These are phyloP conservation scores for Rattus norvegicus DNA, from an alignment of 2,113 vertebrate species.

Conservation along the genomic window DNA sequence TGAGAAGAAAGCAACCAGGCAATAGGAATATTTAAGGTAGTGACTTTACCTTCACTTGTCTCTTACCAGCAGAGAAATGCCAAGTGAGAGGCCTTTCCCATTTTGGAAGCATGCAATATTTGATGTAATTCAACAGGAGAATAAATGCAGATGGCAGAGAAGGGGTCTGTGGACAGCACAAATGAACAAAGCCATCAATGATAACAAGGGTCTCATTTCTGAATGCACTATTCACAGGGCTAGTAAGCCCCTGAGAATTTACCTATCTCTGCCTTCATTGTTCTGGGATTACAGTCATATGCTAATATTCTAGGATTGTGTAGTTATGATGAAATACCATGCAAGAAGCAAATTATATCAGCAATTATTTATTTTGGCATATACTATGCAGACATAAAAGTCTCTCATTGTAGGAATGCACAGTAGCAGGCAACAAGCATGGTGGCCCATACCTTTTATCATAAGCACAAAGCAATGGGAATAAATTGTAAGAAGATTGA, in stretches of 20 bases:
- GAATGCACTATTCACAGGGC: background rate
- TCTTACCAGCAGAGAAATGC: slow-evolving; percentile 21
- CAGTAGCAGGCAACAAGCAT: background rate
- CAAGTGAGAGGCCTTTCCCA: background rate
- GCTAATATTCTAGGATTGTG: background rate
- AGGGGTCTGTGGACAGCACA: background rate
- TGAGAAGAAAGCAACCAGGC: slow-evolving; percentile 52
- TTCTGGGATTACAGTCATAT: background rate
- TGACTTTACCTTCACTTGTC: slow-evolving; percentile 28
- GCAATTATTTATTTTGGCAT: background rate
- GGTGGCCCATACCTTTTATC: background rate
- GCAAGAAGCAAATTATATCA: background rate
- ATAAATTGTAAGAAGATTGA: background rate
- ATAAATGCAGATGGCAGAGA: background rate
- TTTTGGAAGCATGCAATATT: slow-evolving; percentile 46
- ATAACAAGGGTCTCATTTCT: background rate
- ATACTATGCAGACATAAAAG: background rate
- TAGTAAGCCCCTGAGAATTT: background rate
- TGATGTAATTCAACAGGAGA: background rate
- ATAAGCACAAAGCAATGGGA: background rate
- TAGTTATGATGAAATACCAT: background rate
- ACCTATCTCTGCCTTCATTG: background rate
- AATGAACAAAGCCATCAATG: background rate
- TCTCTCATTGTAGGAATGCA: background rate
- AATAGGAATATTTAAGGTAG: slow-evolving; percentile 56